Base-by-base conservation (phyloP, 1,140 invertebrate genomes). In the Orchesella cincta region DNA sequence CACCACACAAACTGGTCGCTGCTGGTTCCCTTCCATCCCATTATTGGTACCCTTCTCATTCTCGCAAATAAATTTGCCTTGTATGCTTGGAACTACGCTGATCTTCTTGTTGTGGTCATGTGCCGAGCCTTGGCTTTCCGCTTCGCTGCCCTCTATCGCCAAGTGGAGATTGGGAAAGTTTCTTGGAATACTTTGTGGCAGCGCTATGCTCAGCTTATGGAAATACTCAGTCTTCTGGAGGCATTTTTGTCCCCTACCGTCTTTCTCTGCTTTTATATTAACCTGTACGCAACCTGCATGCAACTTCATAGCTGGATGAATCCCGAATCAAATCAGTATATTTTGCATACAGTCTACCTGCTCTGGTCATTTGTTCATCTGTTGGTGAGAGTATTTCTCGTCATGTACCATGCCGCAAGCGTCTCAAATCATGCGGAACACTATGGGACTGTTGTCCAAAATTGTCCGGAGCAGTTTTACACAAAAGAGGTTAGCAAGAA, bases 111-210 rank as follows among this genome's bases (percentile, higher is more conserved):
- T 12, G 20, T 46, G 8, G 20, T 46, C 39, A 8, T 46, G 8
- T 46, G 39, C 39, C 39, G 39, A 12, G 39, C 39, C 20, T 20
- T 46, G 8, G 20, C 39, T 20, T 46, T 46, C 39, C 39, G 39
- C 1, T 75, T 75, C 46, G 31, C 35, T n/a, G 2, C 51, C 5
- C 57, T 73, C 34, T n/a, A n/a, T n/a, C n/a, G n/a, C n/a, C n/a
- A 31, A n/a, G n/a, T n/a, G n/a, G n/a, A n/a, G n/a, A n/a, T n/a
- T n/a, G n/a, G n/a, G n/a, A n/a, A n/a, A n/a, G n/a, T n/a, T n/a
- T 35, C 39, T 12, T 20, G 8, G 8, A 8, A 46, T 20, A 12
- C 39, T 46, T 20, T 46, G 39, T 20, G 20, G n/a, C 28, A 46
- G 20, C 39, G 20, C 8, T 46, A 46, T 46, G 39, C 8, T 12